A percentile compares a stretch with the other conserved stretches of the same genome.
phyloP scores from a whole-genome alignment of 2,888 invertebrate genomes.

The Netelia melanura region DNA sequence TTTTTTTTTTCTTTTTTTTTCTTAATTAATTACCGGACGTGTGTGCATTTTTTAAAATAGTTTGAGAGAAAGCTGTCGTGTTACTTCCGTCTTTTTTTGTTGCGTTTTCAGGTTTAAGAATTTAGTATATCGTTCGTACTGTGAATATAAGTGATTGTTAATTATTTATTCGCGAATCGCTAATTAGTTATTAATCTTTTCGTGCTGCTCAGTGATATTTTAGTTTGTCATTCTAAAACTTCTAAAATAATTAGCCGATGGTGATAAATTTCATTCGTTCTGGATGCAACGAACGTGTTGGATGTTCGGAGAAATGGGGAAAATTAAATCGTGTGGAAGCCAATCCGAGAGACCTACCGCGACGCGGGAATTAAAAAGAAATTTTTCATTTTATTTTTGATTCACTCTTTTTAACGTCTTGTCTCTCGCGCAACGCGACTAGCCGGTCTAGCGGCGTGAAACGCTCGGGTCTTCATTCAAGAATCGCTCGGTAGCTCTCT shows the following conservation, averaged over 20 bases:
- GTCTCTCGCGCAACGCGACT: not conserved
- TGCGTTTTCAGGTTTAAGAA: slow-evolving; percentile 39
- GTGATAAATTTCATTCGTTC: slow-evolving; percentile 39
- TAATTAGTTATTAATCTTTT: slow-evolving; percentile 12
- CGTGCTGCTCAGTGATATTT: slow-evolving; percentile 32
- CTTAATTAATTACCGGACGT: slow-evolving; percentile 32
- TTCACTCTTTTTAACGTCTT: not conserved
- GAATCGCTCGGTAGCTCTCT: slow-evolving; percentile 15
- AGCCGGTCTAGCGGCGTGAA: slow-evolving; percentile 23
- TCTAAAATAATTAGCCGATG: not conserved
- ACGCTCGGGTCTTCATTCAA: slow-evolving; percentile 45
- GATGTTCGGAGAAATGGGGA: not conserved
- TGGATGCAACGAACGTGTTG: not conserved
- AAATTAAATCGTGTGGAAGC: slow-evolving; percentile 34
- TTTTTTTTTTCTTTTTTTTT: slow-evolving; percentile 36
- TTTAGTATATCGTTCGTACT: slow-evolving; percentile 11
- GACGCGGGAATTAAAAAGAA: slow-evolving; percentile 46
- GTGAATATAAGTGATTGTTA: slow-evolving; percentile 48
- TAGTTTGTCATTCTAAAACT: not conserved
- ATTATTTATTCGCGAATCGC: slow-evolving; percentile 1
- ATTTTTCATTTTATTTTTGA: slow-evolving; percentile 25
- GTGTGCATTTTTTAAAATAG: slow-evolving; percentile 24
- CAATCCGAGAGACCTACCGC: slow-evolving; percentile 23
- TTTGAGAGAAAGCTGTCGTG: slow-evolving; percentile 37
- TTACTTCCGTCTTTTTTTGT: slow-evolving; percentile 14